Evolutionary conservation across 2,797 vertebrate species (phyloP), one percentile per base, ranked within the genome.

Genomic region (Semotilus atromaculatus): DNA sequence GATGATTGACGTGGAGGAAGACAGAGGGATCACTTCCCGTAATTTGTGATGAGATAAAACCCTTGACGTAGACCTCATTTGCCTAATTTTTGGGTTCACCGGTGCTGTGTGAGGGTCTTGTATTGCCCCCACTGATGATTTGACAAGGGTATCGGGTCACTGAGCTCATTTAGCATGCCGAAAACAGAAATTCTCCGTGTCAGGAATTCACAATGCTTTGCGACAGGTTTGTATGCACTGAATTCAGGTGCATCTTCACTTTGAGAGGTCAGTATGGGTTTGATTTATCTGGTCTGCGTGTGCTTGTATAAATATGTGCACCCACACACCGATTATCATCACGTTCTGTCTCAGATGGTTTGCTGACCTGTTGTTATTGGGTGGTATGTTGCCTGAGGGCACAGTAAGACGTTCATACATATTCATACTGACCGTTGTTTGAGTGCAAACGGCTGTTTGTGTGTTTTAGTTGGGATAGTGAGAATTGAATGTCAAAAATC

Each of bases 371-470:
- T 34, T 66, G 38, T 80, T 76, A 85, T 38, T 40, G 23, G 68
- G 14, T 26, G 29, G 29, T 40, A 58, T 31, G 73, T 18, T 26
- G 40, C 80, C 77, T 72, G 76, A 81, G 36, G 81, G 36, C 16
- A 45, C 78, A 81, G 68, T 74, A 71, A 81, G 68, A 51, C 14
- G 0, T 8, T 80, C 72, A 71, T 80, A 73, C 82, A 86, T 89
- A 86, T 86, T 84, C 80, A 88, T 81, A 40, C n/a, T 60, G 67
- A 84, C 58, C 31, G 40, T 79, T 73, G 86, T 78, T 66, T 60
- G 18, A 77, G 80, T 68, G 48, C 60, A 81, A 38, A 70, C 67
- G 78, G 34, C 73, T 85, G 36, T 78, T 80, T 74, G 78, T 62
- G 31, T 75, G 67, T 85, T 87, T 78, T 36, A 43, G 43, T 29